Conservation (phyloP, 1,140 invertebrate genomes). For the Atta colombica region DNA sequence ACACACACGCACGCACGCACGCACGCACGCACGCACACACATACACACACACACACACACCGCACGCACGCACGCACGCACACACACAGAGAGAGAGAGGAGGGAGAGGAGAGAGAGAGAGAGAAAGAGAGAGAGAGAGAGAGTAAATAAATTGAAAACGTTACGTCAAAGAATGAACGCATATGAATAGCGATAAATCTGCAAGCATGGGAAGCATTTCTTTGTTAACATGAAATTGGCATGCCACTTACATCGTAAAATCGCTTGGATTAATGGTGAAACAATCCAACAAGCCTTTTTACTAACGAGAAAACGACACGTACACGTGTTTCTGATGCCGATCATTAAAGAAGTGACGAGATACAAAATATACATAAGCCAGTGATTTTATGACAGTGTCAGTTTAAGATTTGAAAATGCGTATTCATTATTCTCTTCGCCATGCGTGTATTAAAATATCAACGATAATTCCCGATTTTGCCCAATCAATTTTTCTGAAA, state of each 20-base stretch:
- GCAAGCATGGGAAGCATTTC: conserved; percentile 12
- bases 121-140: no score
- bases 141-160: conserved; percentile 31
- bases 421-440: neutral
- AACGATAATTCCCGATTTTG: neutral
- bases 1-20: no score
- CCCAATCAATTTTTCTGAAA: neutral
- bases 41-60: no score
- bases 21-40: no score
- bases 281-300: conserved; percentile 32
- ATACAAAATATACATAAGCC: conserved; percentile 19
- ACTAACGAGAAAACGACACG: neutral
- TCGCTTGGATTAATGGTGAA: conserved; percentile 22
- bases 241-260: conserved; percentile 36
- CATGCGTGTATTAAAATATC: neutral
- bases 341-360: neutral
- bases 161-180: neutral
- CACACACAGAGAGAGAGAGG: no score
- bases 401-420: conserved; percentile 13
- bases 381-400: conserved; percentile 9
- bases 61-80: no score
- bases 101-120: no score
- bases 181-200: neutral
- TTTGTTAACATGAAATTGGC: conserved; percentile 41
- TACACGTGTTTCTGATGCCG: conserved; percentile 6